Conservation (phyloP, 2,113 vertebrate species). For the Haplochromis burtoni region DNA sequence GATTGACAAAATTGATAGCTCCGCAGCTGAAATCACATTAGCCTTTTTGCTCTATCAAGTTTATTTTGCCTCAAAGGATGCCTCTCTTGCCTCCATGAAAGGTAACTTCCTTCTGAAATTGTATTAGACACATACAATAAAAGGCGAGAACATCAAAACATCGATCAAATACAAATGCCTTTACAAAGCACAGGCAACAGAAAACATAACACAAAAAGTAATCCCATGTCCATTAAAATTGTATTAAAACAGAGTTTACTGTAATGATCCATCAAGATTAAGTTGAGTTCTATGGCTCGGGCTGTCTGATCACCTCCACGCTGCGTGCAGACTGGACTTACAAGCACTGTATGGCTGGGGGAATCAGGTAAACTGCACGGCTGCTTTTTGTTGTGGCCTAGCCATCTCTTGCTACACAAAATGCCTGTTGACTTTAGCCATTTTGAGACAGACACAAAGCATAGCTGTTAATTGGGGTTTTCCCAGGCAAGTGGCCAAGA, state of each 20-base stretch:
- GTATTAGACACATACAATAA: not conserved
- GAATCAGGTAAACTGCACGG: not conserved
- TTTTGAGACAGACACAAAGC: slow-evolving; percentile 23
- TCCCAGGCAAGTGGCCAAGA: slow-evolving; percentile 35
- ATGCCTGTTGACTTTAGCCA: slow-evolving; percentile 8
- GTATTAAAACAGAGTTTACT: not conserved
- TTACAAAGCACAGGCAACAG: not conserved
- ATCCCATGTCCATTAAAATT: not conserved
- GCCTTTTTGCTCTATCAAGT: slow-evolving; percentile 40
- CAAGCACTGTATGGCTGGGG: not conserved
- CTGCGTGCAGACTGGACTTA: not conserved
- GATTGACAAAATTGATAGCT: slow-evolving; percentile 39
- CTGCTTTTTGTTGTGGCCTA: not conserved
- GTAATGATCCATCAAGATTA: not conserved
- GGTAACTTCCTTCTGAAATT: slow-evolving; percentile 9
- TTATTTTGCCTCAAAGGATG: slow-evolving; percentile 43
- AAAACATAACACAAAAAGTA: not conserved
- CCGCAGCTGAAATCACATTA: slow-evolving; percentile 24
- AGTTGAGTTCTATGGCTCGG: not conserved
- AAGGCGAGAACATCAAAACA: slow-evolving; percentile 13
- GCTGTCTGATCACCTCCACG: not conserved
- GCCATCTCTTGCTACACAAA: slow-evolving; percentile 6
- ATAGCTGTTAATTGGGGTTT: slow-evolving; percentile 50
- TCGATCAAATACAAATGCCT: slow-evolving; percentile 8
- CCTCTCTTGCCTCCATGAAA: slow-evolving; percentile 14